phyloP scores from a whole-genome alignment of 2,797 vertebrate genomes.

The Poecilia velifera region DNA sequence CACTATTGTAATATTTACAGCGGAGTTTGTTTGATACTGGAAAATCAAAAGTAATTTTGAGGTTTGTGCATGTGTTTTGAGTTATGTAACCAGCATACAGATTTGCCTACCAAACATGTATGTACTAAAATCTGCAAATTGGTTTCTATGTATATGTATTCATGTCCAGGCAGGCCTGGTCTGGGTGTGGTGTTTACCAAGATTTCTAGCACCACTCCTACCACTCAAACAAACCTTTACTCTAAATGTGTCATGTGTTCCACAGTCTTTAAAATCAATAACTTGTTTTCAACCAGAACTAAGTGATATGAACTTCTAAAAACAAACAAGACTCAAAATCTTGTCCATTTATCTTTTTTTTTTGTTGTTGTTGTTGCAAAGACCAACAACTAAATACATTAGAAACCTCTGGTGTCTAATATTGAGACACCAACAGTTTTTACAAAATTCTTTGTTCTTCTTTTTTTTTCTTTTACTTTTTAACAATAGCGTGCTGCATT shows the following conservation, averaged over 20 bases:
- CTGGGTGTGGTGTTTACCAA: conserved; percentile 58
- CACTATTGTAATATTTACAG: neutral
- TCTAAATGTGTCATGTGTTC: conserved; percentile 7
- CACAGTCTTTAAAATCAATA: conserved; percentile 16
- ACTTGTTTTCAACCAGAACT: neutral
- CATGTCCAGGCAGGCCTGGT: conserved; percentile 43
- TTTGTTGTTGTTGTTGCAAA: neutral
- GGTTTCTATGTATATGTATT: conserved; percentile 36
- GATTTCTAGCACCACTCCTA: conserved; percentile 46
- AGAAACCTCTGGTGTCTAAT: neutral
- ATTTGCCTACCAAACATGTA: conserved; percentile 24
- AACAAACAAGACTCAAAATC: neutral
- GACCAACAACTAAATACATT: neutral
- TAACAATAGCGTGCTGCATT: conserved; percentile 17
- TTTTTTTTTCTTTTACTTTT: conserved; percentile 2
- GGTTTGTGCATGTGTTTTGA: neutral
- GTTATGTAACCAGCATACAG: conserved; percentile 1
- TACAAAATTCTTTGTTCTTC: neutral
- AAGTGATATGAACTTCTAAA: neutral
- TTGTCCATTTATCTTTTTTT: neutral
- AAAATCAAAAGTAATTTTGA: neutral
- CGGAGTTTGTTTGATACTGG: neutral
- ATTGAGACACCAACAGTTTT: neutral
- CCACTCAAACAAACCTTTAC: conserved; percentile 57
- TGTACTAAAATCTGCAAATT: conserved; percentile 14